Conservation (phyloP, 2,113 vertebrate species). For the Hucho hucho region DNA sequence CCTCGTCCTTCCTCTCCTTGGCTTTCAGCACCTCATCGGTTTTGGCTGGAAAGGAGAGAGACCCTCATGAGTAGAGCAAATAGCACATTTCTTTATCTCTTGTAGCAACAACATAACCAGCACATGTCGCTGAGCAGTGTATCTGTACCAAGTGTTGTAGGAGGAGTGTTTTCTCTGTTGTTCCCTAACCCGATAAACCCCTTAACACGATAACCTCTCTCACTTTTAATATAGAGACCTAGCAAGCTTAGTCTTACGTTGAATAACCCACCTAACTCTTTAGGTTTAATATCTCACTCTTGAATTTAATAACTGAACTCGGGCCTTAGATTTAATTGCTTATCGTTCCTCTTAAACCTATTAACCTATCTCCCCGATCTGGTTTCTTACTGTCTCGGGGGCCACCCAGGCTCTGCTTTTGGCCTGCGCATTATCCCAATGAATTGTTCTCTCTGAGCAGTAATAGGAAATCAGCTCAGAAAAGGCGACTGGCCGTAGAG, state of each 20-base stretch:
- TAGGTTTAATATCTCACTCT: too few species aligned
- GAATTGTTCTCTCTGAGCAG: constrained; percentile 71
- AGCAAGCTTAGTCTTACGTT: too few species aligned
- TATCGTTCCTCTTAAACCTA: constrained; percentile 68
- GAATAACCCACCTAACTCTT: too few species aligned
- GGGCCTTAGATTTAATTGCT: constrained; percentile 67
- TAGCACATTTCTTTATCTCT: not conserved
- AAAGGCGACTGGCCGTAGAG: constrained; percentile 72
- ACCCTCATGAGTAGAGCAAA: constrained; percentile 6
- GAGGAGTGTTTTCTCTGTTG: too few species aligned
- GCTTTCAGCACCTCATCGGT: constrained; percentile 91
- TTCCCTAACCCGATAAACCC: too few species aligned
- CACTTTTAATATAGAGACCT: too few species aligned
- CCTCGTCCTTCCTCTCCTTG: constrained; percentile 89
- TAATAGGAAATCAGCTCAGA: constrained; percentile 14
- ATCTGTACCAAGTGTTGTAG: too few species aligned
- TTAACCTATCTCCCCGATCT: constrained; percentile 72
- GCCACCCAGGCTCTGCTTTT: constrained; percentile 54
- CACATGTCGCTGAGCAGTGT: too few species aligned
- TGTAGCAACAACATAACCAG: too few species aligned
- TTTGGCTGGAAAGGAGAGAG: constrained; percentile 79
- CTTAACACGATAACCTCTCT: too few species aligned
- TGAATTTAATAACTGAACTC: constrained; percentile 57
- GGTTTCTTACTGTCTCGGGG: constrained; percentile 59
- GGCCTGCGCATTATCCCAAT: constrained; percentile 66